A percentile compares a stretch with the other conserved stretches of the same genome.
Conservation (phyloP, 2,113 vertebrate species). For the Laticauda laticaudata region DNA sequence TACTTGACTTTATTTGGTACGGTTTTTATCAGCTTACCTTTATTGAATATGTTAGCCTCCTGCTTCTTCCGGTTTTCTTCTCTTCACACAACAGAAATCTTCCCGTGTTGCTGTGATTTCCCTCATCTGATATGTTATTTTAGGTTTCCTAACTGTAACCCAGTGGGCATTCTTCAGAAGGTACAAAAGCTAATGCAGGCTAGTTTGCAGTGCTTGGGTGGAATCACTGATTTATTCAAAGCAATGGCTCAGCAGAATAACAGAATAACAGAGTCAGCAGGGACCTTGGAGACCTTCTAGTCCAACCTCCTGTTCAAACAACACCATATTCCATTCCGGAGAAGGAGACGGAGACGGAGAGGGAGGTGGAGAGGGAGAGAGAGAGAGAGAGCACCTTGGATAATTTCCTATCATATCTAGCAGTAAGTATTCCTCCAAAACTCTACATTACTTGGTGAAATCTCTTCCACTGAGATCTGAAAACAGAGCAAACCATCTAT, state of each 20-base stretch:
- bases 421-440: background rate
- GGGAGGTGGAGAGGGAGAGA: no score
- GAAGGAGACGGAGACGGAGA: no score
- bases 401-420: background rate
- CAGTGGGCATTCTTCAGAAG: conserved; percentile 26
- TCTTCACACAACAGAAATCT: conserved; percentile 9
- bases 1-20: conserved; percentile 49
- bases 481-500: background rate
- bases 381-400: background rate
- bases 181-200: background rate
- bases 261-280: no score
- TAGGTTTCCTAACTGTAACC: conserved; percentile 1
- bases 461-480: background rate
- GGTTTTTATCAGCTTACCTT: conserved; percentile 59
- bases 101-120: background rate
- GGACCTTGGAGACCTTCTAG: no score
- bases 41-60: conserved; percentile 51
- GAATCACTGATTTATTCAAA: conserved; percentile 33
- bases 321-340: no score
- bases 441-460: background rate
- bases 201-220: conserved; percentile 28
- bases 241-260: background rate
- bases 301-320: background rate
- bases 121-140: background rate
- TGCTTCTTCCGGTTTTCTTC: conserved; percentile 45